Conservation (phyloP, 1,140 invertebrate genomes). For the Drosophila nigromelanica region DNA sequence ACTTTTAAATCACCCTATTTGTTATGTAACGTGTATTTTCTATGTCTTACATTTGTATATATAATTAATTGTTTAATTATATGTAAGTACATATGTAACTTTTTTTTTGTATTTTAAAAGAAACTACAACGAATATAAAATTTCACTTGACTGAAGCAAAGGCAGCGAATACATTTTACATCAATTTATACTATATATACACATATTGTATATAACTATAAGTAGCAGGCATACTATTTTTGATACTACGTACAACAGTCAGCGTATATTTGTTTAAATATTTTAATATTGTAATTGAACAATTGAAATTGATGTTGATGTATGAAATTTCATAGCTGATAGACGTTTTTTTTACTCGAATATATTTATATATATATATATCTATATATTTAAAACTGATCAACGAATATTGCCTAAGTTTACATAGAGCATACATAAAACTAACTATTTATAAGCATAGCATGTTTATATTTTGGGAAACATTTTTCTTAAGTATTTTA, state of each 20-base stretch:
- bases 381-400: slow-evolving; percentile 9
- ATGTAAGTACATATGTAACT: slow-evolving; percentile 8
- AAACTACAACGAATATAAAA: slow-evolving; percentile 67
- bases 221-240: slow-evolving; percentile 41
- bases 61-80: slow-evolving; percentile 1
- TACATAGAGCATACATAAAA: background rate
- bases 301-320: slow-evolving; percentile 40
- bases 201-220: slow-evolving; percentile 48
- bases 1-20: slow-evolving; percentile 19
- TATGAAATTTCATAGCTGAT: slow-evolving; percentile 26
- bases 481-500: slow-evolving; percentile 17
- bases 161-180: too few relatives aligned
- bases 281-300: slow-evolving; percentile 25
- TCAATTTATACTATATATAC: slow-evolving; percentile 41
- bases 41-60: slow-evolving; percentile 4
- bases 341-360: slow-evolving; percentile 2
- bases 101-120: slow-evolving; percentile 18
- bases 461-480: slow-evolving; percentile 8
- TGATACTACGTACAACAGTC: slow-evolving; percentile 33
- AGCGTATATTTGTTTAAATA: slow-evolving; percentile 10
- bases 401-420: slow-evolving; percentile 11
- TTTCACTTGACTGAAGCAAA: slow-evolving; percentile 67
- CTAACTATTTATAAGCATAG: background rate
- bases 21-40: slow-evolving; percentile 16
- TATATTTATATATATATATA: slow-evolving; percentile 10